These are phyloP conservation scores for Agonopterix heracliana DNA, from an alignment of 2,888 invertebrate genomes.

Conservation along the genomic window DNA sequence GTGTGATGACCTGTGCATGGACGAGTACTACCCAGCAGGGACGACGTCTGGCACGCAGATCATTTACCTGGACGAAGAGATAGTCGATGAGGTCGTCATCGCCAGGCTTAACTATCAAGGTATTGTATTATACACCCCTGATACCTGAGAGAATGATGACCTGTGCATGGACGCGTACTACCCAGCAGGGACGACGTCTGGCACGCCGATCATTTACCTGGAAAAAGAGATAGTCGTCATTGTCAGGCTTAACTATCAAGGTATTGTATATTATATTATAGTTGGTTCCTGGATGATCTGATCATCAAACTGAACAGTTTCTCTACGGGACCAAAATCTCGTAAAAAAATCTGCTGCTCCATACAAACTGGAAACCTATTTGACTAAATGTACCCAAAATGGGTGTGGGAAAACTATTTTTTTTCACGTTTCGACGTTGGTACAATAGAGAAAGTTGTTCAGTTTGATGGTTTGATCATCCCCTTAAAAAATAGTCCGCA, in stretches of 20 bases:
- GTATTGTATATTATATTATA: slow-evolving; percentile 28
- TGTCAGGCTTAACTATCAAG: slow-evolving; percentile 61
- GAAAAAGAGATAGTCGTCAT: slow-evolving; percentile 63
- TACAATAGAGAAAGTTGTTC: too few relatives aligned
- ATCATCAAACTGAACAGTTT: too few relatives aligned
- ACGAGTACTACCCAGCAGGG: slow-evolving; percentile 54
- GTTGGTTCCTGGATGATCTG: too few relatives aligned
- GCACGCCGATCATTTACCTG: slow-evolving; percentile 73
- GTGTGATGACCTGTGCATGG: slow-evolving; percentile 56
- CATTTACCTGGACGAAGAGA: slow-evolving; percentile 66
- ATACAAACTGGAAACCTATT: too few relatives aligned
- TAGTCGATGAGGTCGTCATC: slow-evolving; percentile 50
- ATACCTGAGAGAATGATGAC: slow-evolving; percentile 46
- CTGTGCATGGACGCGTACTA: slow-evolving; percentile 51
- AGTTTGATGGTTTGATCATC: too few relatives aligned
- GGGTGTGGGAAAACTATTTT: too few relatives aligned
- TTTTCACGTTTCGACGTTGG: too few relatives aligned
- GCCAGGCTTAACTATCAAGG: slow-evolving; percentile 65
- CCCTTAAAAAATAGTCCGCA: too few relatives aligned
- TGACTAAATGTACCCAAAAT: too few relatives aligned
- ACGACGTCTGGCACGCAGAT: slow-evolving; percentile 79
- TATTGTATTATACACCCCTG: slow-evolving; percentile 13
- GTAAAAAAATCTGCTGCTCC: too few relatives aligned
- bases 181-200: slow-evolving; percentile 72
- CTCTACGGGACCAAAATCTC: too few relatives aligned